phyloP scores from a whole-genome alignment of 2,797 vertebrate species.

The Leptoclinus maculatus region DNA sequence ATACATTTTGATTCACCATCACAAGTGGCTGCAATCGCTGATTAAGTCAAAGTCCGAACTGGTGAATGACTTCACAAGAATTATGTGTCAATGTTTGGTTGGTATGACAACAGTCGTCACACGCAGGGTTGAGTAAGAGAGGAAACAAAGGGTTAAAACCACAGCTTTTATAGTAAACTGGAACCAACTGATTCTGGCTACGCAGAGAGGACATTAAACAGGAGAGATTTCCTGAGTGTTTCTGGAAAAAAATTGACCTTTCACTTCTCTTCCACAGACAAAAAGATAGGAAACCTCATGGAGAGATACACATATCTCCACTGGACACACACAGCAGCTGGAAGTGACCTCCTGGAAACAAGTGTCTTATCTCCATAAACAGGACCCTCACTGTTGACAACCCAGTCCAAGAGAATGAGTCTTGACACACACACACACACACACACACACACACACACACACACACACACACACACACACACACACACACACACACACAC shows the following conservation, averaged over 20 bases:
- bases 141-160: constrained; percentile 25
- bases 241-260: constrained; percentile 56
- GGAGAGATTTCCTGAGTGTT: constrained; percentile 51
- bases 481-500: neutral
- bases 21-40: constrained; percentile 15
- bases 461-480: neutral
- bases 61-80: constrained; percentile 3
- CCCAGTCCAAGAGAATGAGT: constrained; percentile 29
- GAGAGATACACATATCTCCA: constrained; percentile 63
- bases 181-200: constrained; percentile 21
- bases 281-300: constrained; percentile 61
- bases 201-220: neutral
- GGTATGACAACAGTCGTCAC: constrained; percentile 36
- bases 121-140: constrained; percentile 22
- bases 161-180: constrained; percentile 13
- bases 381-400: constrained; percentile 54
- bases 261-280: constrained; percentile 56
- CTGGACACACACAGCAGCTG: constrained; percentile 65
- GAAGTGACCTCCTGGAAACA: constrained; percentile 74
- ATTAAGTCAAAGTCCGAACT: constrained; percentile 22
- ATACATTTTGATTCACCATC: constrained; percentile 16
- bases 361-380: constrained; percentile 73
- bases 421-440: constrained; percentile 11
- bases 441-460: constrained; percentile 1
- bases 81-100: constrained; percentile 62